Evolutionary conservation across 2,113 vertebrate genomes (phyloP).

Genomic region (Hippocampus zosterae): DNA sequence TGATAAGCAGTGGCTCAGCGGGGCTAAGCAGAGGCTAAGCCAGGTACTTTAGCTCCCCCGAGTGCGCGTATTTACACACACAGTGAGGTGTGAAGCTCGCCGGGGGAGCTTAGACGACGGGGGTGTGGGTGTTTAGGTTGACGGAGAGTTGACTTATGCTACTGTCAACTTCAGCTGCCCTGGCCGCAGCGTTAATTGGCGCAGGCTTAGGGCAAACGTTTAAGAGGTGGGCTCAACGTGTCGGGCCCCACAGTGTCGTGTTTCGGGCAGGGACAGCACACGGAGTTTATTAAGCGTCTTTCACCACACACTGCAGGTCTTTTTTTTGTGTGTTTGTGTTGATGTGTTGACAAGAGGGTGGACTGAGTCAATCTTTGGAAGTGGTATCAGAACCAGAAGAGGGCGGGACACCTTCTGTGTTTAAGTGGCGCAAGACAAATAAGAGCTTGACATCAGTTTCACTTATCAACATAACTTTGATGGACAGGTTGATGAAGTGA

Average conservation of each 20-base stretch:
- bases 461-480: background rate
- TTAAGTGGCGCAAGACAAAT: background rate
- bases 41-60: slow-evolving; percentile 58
- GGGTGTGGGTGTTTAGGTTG: slow-evolving; percentile 29
- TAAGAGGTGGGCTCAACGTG: slow-evolving; percentile 18
- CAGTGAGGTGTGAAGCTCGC: slow-evolving; percentile 61
- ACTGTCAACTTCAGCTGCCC: slow-evolving; percentile 50
- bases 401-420: background rate
- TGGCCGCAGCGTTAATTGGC: slow-evolving; percentile 52
- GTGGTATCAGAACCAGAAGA: background rate
- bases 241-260: slow-evolving; percentile 1
- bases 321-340: background rate
- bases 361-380: background rate
- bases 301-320: background rate
- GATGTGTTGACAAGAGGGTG: background rate
- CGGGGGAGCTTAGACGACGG: slow-evolving; percentile 51
- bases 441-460: background rate
- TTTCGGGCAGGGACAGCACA: background rate
- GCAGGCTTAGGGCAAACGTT: slow-evolving; percentile 41
- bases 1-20: slow-evolving; percentile 52
- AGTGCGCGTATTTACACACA: slow-evolving; percentile 64
- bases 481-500: background rate
- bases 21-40: slow-evolving; percentile 62
- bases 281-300: background rate
- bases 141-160: slow-evolving; percentile 56